Base-by-base conservation (phyloP, 2,113 vertebrate genomes). In the Turnix velox region DNA sequence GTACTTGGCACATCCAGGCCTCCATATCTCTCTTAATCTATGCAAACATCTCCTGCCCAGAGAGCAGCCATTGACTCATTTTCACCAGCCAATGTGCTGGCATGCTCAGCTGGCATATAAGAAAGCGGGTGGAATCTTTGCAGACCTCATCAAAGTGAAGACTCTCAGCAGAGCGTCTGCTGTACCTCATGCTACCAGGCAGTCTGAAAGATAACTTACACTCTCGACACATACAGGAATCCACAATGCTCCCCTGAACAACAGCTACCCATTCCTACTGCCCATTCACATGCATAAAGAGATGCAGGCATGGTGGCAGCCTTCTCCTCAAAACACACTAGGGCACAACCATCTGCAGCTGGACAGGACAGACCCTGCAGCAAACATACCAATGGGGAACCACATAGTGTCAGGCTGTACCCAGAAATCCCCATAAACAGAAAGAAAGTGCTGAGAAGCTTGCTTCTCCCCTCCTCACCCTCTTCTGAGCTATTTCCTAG, bases 241-340 rank as follows among this genome's bases (percentile, higher is more conserved):
- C 17, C 40, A 43, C 25, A 67, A 4, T 12, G 15, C 35, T 84
- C 24, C 49, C 24, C 61, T n/a, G 35, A 79, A 71, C 20, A 52
- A 57, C 51, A 22, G 12, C 42, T 33, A 1, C 9, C 22, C 1
- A 0, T 58, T 74, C 54, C 58, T 65, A 33, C 35, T 25, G 14
- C 52, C 25, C 14, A 10, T 2, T 19, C 33, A 30, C 16, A 33
- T 6, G 18, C 16, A 68, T 0, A 0, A 65, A 71, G 8, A 30
- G 30, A 45, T 2, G 14, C 48, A 90, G 39, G 35, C 35, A 61
- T 0, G 5, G n/a, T 12, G 58, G 33, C 46, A 82, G 22, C 54
- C 42, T 80, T 9, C 31, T n/a, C 25, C 73, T 69, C 59, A 42
- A 77, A 80, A 81, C 20, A 45, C 68, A 31, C n/a, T 18, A 0